Base-by-base conservation (phyloP, 2,797 vertebrate genomes). In the Serranus cabrilla region DNA sequence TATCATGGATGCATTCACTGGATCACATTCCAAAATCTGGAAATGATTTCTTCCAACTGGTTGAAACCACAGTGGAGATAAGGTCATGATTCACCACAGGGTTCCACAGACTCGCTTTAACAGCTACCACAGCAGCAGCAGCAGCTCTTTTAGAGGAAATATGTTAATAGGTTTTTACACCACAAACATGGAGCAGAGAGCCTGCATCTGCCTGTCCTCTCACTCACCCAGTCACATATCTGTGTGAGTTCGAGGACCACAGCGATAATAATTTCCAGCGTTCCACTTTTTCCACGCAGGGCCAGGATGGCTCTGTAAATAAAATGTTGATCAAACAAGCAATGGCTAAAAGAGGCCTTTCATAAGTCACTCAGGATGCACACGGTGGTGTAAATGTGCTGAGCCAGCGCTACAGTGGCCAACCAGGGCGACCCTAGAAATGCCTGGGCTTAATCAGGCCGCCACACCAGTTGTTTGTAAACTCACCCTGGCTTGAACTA, bases 41-140 rank as follows among this genome's bases (percentile, higher is more conserved):
- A 78, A 92, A 85, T 88, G 61, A 89, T 94, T 93, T 90, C 74
- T 80, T 78, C 63, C 82, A 91, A 89, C 43, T 86, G 71, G 85
- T 85, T 82, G 64, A 86, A 87, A 84, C 84, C 81, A 72, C 76
- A 46, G 71, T 63, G 84, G 51, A 80, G 88, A 91, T 89, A 85
- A 89, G 78, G 85, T 87, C 85, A 79, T 25, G 63, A 81, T 82
- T 86, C 66, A 58, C 86, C 74, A 59, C 80, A 82, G 79, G 71
- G 59, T 74, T 85, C 58, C 68, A 66, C 72, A 71, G 63, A 76
- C 71, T 67, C 14, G 13, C 63, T 83, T 75, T 85, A 81, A 86
- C 83, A 79, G 74, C 84, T 39, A 81, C 84, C 80, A 43, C 63
- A 25, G 37, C 27, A 60, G 49, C 55, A 37, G 60, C 72, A 70